phyloP scores from a whole-genome alignment of 2,888 invertebrate species.

The Trissolcus brochymenae region DNA sequence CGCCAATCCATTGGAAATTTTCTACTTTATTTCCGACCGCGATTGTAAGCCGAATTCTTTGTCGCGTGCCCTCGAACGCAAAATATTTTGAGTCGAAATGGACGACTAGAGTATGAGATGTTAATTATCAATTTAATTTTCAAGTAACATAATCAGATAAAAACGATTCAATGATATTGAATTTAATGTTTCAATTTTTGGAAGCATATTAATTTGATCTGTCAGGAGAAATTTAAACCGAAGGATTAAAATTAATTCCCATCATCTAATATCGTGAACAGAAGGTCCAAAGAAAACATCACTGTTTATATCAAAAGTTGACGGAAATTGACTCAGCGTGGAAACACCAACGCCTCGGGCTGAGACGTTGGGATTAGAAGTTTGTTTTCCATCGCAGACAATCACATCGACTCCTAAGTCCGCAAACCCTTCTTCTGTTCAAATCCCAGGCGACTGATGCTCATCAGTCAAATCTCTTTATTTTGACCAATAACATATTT shows the following conservation, averaged over 20 bases:
- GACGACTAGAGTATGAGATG: conserved; percentile 32
- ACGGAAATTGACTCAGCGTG: conserved; percentile 65
- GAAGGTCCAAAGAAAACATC: conserved; percentile 48
- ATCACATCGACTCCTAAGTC: conserved; percentile 42
- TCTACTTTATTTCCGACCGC: conserved; percentile 55
- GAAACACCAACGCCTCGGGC: conserved; percentile 63
- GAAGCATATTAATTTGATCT: neutral
- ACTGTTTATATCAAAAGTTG: conserved; percentile 35
- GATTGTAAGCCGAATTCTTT: conserved; percentile 51
- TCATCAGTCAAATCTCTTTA: conserved; percentile 5
- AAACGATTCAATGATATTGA: too few relatives aligned
- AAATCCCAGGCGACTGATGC: conserved; percentile 17
- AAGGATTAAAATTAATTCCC: neutral
- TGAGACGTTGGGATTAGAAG: conserved; percentile 61
- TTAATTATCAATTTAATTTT: neutral
- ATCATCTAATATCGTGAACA: conserved; percentile 30
- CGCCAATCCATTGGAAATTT: conserved; percentile 52
- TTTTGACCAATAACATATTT: too few relatives aligned
- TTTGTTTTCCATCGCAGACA: conserved; percentile 64
- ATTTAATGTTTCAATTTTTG: neutral
- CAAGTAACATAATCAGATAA: too few relatives aligned
- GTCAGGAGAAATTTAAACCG: neutral
- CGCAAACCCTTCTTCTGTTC: conserved; percentile 23
- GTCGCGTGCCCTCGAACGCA: conserved; percentile 49
- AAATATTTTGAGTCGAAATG: conserved; percentile 43